Conservation (phyloP, 2,797 vertebrate species). For the Botia almorhae region DNA sequence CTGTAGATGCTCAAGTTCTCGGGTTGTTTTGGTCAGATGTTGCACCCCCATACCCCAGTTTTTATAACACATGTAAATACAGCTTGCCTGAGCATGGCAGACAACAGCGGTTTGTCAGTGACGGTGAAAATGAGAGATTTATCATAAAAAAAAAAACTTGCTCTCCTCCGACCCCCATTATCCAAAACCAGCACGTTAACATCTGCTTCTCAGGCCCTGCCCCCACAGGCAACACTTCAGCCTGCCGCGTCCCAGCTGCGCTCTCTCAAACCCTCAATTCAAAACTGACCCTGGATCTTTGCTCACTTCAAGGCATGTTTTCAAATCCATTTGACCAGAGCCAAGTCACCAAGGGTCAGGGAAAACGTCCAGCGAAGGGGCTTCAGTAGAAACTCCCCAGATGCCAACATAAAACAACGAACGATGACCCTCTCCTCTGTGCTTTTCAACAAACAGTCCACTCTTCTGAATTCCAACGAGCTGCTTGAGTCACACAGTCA, state of each 20-base stretch:
- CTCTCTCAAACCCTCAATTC: conserved; percentile 43
- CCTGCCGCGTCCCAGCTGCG: conserved; percentile 48
- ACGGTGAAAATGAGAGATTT: background rate
- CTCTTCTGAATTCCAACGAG: conserved; percentile 34
- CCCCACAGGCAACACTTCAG: conserved; percentile 28
- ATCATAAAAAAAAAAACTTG: background rate
- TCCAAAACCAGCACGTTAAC: conserved; percentile 17
- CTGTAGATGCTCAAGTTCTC: conserved; percentile 31
- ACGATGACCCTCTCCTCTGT: conserved; percentile 15
- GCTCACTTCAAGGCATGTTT: conserved; percentile 42
- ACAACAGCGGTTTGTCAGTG: background rate
- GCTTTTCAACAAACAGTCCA: conserved; percentile 42
- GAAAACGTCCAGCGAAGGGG: conserved; percentile 33
- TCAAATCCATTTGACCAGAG: conserved; percentile 41
- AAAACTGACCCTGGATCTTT: conserved; percentile 25
- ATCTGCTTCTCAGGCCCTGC: conserved; percentile 31
- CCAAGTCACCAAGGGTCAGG: conserved; percentile 45
- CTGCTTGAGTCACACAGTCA: conserved; percentile 23
- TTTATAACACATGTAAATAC: background rate
- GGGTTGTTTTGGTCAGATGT: background rate
- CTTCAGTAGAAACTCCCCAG: conserved; percentile 33
- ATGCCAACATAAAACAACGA: conserved; percentile 41
- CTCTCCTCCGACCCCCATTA: conserved; percentile 9
- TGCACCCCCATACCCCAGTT: background rate
- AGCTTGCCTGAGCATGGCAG: background rate